These are phyloP conservation scores for Lasioglossum lativentre DNA, from an alignment of 2,888 invertebrate species.

Conservation along the genomic window DNA sequence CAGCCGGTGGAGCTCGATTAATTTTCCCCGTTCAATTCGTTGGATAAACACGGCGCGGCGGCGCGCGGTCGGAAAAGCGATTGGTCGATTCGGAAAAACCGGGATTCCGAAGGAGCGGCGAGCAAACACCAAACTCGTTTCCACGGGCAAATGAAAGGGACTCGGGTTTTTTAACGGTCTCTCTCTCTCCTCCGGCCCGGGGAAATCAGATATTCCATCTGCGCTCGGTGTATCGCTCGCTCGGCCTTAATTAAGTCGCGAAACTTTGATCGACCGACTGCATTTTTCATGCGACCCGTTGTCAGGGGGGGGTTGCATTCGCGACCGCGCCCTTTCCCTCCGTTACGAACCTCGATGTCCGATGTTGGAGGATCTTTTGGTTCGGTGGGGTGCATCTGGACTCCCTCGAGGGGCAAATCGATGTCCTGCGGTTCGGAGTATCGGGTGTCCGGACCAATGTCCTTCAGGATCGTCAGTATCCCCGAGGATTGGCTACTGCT, in stretches of 20 bases:
- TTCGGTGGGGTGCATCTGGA: conserved; percentile 21
- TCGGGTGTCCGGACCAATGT: conserved; percentile 34
- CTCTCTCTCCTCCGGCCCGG: not conserved
- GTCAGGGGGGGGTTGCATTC: not conserved
- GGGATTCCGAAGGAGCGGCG: conserved; percentile 16
- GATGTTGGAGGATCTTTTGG: not conserved
- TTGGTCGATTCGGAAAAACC: conserved; percentile 23
- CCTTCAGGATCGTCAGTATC: conserved; percentile 35
- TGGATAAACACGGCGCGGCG: not conserved
- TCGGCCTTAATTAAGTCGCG: conserved; percentile 31
- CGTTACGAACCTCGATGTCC: conserved; percentile 53
- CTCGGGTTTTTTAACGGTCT: conserved; percentile 15
- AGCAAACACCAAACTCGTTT: conserved; percentile 41
- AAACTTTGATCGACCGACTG: not conserved
- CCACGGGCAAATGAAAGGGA: conserved; percentile 27
- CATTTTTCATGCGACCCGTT: conserved; percentile 5
- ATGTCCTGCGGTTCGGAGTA: conserved; percentile 27
- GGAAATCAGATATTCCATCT: conserved; percentile 34
- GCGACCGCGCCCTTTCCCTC: not conserved
- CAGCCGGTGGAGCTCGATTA: not conserved
- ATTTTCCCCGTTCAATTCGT: conserved; percentile 7
- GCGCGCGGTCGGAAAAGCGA: not conserved
- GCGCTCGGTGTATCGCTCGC: conserved; percentile 17
- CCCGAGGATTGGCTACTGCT: conserved; percentile 30
- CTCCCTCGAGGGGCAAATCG: not conserved